Percentiles rank a stretch among this genome's conserved stretches.
Evolutionary conservation across 2,888 invertebrate genomes (phyloP).

Genomic region (Tachystola acroxantha): DNA sequence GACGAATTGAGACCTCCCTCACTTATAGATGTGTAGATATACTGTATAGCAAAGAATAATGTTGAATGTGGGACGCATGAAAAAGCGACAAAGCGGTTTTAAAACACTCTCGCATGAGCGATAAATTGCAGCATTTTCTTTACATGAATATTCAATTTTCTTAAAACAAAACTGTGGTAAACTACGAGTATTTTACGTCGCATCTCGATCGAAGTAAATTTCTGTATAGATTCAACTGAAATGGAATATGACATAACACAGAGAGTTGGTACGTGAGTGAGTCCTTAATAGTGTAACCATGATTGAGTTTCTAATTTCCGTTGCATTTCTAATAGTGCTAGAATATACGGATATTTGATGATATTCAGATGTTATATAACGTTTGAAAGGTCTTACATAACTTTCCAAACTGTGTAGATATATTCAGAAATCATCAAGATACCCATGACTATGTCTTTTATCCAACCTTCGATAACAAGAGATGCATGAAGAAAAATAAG

Average conservation of each 20-base stretch:
- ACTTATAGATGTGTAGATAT: too few species aligned
- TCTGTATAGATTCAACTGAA: conserved; percentile 25
- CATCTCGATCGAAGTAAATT: conserved; percentile 21
- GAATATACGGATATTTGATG: too few species aligned
- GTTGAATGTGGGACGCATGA: neutral
- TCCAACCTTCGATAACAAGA: too few species aligned
- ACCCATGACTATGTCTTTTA: too few species aligned
- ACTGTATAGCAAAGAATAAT: too few species aligned
- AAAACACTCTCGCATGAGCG: conserved; percentile 12
- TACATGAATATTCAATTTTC: conserved; percentile 55
- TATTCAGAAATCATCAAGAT: too few species aligned
- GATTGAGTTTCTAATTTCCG: neutral
- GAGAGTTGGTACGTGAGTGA: conserved; percentile 20
- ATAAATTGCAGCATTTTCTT: conserved; percentile 27
- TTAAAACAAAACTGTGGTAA: conserved; percentile 44
- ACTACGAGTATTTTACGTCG: conserved; percentile 35
- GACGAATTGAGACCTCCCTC: too few species aligned
- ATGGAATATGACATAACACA: conserved; percentile 21
- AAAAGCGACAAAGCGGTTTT: conserved; percentile 4
- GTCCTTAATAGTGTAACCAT: conserved; percentile 12
- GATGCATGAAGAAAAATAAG: too few species aligned
- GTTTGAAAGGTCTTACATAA: too few species aligned
- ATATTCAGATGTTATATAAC: too few species aligned
- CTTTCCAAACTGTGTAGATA: too few species aligned
- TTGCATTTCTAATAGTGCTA: too few species aligned